Conservation (phyloP, 2,113 vertebrate species). For the Lophochroa leadbeateri region DNA sequence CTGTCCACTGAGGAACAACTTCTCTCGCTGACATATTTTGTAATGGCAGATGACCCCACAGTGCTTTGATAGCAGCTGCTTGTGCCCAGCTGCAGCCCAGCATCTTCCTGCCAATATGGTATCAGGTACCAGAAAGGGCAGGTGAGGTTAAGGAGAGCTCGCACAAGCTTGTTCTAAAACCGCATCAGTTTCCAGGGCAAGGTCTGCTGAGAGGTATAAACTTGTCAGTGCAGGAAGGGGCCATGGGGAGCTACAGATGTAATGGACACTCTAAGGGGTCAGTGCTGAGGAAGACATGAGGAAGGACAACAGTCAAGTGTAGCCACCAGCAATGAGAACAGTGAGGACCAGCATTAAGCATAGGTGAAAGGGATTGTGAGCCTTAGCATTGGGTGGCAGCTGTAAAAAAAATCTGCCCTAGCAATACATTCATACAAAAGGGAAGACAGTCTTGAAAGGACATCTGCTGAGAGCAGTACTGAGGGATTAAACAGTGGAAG, state of each 20-base stretch:
- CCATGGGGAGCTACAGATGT: not conserved
- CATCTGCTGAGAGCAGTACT: not conserved
- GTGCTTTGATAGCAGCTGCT: not conserved
- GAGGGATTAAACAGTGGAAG: not conserved
- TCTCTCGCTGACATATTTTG: not conserved
- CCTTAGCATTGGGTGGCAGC: not conserved
- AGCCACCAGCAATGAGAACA: not conserved
- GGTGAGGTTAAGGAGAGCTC: not conserved
- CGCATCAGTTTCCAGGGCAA: not conserved
- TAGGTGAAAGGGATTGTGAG: not conserved
- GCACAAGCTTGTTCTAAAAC: not conserved
- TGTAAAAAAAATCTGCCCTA: not conserved
- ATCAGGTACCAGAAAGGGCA: not conserved
- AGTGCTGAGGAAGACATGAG: not conserved
- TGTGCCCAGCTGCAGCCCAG: not conserved
- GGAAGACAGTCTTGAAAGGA: not conserved
- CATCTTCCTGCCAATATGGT: not conserved
- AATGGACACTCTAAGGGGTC: not conserved
- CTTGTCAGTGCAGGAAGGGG: not conserved
- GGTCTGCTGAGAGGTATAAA: not conserved
- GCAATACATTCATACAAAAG: not conserved
- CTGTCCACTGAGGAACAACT: rapidly evolving
- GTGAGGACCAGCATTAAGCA: not conserved
- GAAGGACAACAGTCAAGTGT: not conserved
- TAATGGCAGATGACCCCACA: not conserved